These are phyloP conservation scores for Cynopterus sphinx DNA, from an alignment of 2,797 vertebrate species.

Conservation along the genomic window DNA sequence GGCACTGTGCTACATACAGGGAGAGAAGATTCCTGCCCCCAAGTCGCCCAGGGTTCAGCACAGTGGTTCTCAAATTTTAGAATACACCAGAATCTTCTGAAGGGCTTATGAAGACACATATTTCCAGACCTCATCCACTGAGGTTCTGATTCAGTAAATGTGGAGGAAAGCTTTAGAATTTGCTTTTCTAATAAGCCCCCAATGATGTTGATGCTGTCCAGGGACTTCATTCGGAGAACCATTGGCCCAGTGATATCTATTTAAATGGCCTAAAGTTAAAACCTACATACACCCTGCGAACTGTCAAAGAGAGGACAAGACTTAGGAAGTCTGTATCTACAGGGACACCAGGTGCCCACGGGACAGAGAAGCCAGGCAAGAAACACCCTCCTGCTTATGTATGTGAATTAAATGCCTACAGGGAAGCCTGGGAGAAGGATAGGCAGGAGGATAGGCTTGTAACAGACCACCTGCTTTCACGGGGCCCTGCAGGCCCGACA, in stretches of 20 bases:
- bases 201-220: neutral
- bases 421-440: neutral
- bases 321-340: neutral
- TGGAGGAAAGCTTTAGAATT: neutral
- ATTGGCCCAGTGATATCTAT: neutral
- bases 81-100: neutral
- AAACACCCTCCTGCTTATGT: neutral
- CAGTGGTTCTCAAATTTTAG: neutral
- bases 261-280: neutral
- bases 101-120: neutral
- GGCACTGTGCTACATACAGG: neutral
- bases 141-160: neutral
- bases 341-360: neutral
- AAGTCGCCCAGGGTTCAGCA: neutral
- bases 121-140: neutral
- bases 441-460: neutral
- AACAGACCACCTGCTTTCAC: neutral
- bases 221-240: neutral
- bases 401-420: neutral
- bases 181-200: neutral
- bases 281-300: neutral
- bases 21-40: neutral
- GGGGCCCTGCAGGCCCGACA: neutral
- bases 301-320: neutral
- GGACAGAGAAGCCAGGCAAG: neutral